phyloP scores from a whole-genome alignment of 2,113 vertebrate genomes.

The Trichechus manatus region DNA sequence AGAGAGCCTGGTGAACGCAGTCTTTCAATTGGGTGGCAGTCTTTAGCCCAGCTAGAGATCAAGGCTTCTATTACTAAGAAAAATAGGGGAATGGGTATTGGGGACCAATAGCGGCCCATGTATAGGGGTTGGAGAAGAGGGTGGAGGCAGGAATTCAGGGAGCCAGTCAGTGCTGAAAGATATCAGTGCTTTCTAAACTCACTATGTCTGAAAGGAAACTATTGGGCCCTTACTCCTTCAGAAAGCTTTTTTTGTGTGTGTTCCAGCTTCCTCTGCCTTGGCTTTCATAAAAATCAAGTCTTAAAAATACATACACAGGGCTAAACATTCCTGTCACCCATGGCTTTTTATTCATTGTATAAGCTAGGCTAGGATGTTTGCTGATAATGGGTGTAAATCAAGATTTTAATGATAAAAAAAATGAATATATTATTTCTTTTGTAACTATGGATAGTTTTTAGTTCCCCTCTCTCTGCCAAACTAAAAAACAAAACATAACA shows the following conservation, averaged over 20 bases:
- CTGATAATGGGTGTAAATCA: constrained; percentile 11
- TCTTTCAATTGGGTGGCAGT: background rate
- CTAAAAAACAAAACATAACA: background rate
- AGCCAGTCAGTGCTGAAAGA: background rate
- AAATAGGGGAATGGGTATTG: background rate
- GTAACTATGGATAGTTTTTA: constrained; percentile 53
- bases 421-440: constrained; percentile 33
- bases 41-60: background rate
- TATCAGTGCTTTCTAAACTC: background rate
- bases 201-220: background rate
- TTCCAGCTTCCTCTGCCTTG: background rate
- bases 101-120: background rate
- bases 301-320: background rate
- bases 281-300: constrained; percentile 39
- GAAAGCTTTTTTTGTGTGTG: background rate
- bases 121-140: background rate
- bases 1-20: background rate
- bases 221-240: background rate
- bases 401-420: constrained; percentile 65
- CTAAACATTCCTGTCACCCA: background rate
- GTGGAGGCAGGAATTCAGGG: background rate
- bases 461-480: constrained; percentile 41
- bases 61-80: background rate
- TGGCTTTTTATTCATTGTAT: background rate
- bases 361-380: background rate